Conservation (phyloP, 2,113 vertebrate species). For the Stercorarius parasiticus region DNA sequence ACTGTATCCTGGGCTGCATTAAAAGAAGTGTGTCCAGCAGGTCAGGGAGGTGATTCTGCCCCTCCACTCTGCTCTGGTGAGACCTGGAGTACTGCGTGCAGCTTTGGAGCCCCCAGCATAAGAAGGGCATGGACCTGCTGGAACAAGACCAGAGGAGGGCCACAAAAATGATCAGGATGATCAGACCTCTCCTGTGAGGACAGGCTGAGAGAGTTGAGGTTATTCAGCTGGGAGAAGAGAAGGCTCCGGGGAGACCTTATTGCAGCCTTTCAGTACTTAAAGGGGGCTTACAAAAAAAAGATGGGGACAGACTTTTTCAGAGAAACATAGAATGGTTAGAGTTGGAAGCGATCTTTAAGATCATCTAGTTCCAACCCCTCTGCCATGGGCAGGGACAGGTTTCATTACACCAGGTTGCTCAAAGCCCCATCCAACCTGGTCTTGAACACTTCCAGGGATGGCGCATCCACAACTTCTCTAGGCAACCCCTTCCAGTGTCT, state of each 20-base stretch:
- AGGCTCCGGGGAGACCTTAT: accelerated
- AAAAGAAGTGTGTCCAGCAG: accelerated
- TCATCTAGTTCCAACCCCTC: neutral
- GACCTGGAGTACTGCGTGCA: neutral
- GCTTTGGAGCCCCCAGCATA: neutral
- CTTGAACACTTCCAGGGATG: neutral
- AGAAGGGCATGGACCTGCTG: neutral
- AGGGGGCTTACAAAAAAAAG: neutral
- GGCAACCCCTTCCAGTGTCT: neutral
- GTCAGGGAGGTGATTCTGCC: neutral
- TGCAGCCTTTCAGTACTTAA: neutral
- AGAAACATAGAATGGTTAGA: neutral
- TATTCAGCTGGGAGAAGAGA: neutral
- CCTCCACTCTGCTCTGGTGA: accelerated
- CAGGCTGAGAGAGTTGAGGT: neutral
- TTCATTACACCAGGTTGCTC: neutral
- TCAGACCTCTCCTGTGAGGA: neutral
- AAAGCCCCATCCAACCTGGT: neutral
- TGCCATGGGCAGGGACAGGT: neutral
- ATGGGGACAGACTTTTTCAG: neutral
- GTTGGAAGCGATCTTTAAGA: neutral
- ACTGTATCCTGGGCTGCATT: neutral
- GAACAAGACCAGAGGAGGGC: accelerated
- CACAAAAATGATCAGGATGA: neutral
- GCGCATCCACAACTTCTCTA: neutral